Evolutionary conservation across 2,888 invertebrate species (phyloP), one percentile per base, ranked within the genome.

Genomic region (Torymus aiolomorphi): DNA sequence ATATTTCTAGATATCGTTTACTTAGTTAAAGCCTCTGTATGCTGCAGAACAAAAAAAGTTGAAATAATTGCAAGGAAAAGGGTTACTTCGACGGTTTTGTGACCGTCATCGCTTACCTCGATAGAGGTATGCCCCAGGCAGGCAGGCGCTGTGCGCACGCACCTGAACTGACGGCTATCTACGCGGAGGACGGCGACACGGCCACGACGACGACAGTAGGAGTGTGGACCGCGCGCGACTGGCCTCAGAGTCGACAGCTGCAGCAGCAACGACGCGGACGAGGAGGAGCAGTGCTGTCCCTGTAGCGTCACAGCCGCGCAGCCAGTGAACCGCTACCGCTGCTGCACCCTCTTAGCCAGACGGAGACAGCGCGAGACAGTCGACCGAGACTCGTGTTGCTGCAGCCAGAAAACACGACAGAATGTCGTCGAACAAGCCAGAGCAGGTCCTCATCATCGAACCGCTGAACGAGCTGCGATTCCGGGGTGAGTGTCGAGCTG

Each of bases 381-480:
- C 12, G 14, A 54, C 80, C 82, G 69, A 52, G 18, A 11, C 12
- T 11, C 16, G 42, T 20, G 76, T 75, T 74, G 82, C 71, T 14
- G 20, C 73, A 80, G 74, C 57, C 82, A 20, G 20, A 20, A 2
- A 59, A 13, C 52, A 20, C 67, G 70, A 1, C 76, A 92, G 90
- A 91, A 93, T 93, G 94, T 92, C 93, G 89, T 42, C 93, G 89
- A 70, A 69, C 52, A 94, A 93, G 90, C 94, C 93, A 87, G 95
- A 95, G 91, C 96, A 96, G 91, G 93, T 96, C 91, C 92, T 97
- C 91, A 92, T 93, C 90, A 96, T 97, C 93, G 96, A 97, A 89
- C 97, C 97, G 87, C 94, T 95, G 92, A 93, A 94, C 92, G 97
- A 97, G 92, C 94, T 97, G 88, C 95, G 95, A 93, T 97, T 97